Percentiles rank a stretch among this genome's conserved stretches.
These are phyloP conservation scores for Centrocercus urophasianus DNA, from an alignment of 2,113 vertebrate genomes.

Conservation along the genomic window DNA sequence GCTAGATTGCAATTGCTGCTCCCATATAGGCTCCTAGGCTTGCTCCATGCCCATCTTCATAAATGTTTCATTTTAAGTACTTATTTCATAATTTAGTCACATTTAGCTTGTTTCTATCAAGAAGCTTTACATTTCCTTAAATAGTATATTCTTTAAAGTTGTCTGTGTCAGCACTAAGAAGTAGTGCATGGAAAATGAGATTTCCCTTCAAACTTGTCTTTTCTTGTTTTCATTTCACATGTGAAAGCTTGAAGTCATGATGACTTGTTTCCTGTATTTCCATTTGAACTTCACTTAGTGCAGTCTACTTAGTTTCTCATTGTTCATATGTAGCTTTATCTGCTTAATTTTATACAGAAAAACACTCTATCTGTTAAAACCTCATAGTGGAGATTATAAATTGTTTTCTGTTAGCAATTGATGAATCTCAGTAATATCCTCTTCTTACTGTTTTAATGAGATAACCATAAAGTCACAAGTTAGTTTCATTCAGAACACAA, in stretches of 20 bases:
- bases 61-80: conserved; percentile 17
- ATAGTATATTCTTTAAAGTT: not conserved
- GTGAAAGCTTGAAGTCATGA: not conserved
- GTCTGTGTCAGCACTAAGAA: not conserved
- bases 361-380: not conserved
- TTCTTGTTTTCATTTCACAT: not conserved
- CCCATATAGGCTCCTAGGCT: not conserved
- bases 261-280: not conserved
- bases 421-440: not conserved
- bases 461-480: not conserved
- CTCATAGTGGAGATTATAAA: not conserved
- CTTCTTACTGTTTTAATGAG: not conserved
- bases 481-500: not conserved
- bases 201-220: not conserved
- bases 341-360: not conserved
- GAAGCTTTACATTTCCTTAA: not conserved
- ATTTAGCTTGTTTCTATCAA: not conserved
- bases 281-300: not conserved
- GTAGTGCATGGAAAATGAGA: not conserved
- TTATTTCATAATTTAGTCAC: not conserved
- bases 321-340: fast-evolving
- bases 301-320: not conserved
- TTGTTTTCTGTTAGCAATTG: not conserved
- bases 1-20: not conserved
- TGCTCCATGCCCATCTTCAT: not conserved